Evolutionary conservation across 2,113 vertebrate genomes (phyloP).

Genomic region (Eretmochelys imbricata): DNA sequence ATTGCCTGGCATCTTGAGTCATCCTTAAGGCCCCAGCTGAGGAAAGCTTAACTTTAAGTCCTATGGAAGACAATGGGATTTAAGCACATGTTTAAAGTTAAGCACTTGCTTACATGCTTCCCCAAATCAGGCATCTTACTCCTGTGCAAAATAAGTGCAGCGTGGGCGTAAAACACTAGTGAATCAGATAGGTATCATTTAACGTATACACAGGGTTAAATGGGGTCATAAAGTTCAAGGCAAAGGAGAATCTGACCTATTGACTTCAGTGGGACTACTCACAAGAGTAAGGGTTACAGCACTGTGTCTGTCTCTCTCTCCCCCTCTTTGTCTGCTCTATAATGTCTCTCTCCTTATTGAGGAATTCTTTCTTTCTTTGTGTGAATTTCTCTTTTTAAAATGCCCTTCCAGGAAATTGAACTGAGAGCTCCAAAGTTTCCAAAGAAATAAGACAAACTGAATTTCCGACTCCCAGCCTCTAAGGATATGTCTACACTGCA

Average conservation of each 20-base stretch:
- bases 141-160: not conserved
- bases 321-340: not conserved
- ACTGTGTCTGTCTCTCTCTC: not conserved
- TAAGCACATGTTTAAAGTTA: not conserved
- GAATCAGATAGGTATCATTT: not conserved
- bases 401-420: slow-evolving; percentile 47
- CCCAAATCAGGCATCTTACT: not conserved
- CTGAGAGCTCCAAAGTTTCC: slow-evolving; percentile 26
- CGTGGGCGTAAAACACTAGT: not conserved
- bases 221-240: not conserved
- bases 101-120: not conserved
- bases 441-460: slow-evolving; percentile 12
- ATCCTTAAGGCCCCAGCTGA: not conserved
- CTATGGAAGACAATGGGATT: not conserved
- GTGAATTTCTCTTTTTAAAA: slow-evolving; percentile 25
- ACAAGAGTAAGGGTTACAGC: not conserved
- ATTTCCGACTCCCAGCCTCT: slow-evolving; percentile 29
- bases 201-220: not conserved
- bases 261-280: not conserved
- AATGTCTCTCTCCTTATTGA: slow-evolving; percentile 28
- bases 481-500: not conserved
- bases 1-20: not conserved
- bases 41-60: not conserved
- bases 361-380: slow-evolving; percentile 12
- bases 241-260: not conserved